Evolutionary conservation across 2,888 invertebrate genomes (phyloP).

Genomic region (Coremacera marginata): DNA sequence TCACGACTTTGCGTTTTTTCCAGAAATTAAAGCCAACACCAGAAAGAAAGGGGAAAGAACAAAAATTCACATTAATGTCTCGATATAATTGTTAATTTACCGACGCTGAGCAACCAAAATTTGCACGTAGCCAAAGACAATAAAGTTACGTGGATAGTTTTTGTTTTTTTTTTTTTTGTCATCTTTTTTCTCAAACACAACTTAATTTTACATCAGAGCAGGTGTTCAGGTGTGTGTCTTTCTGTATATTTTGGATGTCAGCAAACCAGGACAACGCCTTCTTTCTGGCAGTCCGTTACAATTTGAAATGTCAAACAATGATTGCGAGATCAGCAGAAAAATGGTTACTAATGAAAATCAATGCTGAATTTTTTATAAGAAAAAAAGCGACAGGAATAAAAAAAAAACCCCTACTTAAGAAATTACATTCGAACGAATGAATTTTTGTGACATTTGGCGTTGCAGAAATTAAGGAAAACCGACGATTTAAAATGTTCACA

Average conservation of each 20-base stretch:
- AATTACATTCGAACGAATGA: slow-evolving; percentile 7
- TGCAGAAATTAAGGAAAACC: neutral
- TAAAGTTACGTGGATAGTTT: neutral
- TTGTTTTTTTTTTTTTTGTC: neutral
- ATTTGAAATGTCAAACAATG: slow-evolving; percentile 31
- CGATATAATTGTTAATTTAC: slow-evolving; percentile 17
- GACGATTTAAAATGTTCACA: slow-evolving; percentile 20
- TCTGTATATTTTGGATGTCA: neutral
- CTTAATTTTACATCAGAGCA: too few species aligned
- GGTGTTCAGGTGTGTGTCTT: too few species aligned
- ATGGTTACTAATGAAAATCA: slow-evolving; percentile 9
- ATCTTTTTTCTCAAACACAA: neutral
- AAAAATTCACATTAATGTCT: slow-evolving; percentile 13
- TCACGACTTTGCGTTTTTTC: too few species aligned
- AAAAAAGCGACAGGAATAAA: neutral
- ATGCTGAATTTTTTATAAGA: neutral
- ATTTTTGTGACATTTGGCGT: neutral
- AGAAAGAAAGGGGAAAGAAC: too few species aligned
- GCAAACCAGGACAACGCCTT: neutral
- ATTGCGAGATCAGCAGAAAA: slow-evolving; percentile 33
- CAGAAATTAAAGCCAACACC: too few species aligned
- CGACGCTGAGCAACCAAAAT: slow-evolving; percentile 28
- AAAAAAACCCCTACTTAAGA: neutral
- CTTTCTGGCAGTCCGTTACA: neutral
- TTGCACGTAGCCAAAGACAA: neutral